Percentiles rank a stretch among this genome's conserved stretches.
Evolutionary conservation across 2,797 vertebrate species (phyloP).

Genomic region (Galagoides demidoff): DNA sequence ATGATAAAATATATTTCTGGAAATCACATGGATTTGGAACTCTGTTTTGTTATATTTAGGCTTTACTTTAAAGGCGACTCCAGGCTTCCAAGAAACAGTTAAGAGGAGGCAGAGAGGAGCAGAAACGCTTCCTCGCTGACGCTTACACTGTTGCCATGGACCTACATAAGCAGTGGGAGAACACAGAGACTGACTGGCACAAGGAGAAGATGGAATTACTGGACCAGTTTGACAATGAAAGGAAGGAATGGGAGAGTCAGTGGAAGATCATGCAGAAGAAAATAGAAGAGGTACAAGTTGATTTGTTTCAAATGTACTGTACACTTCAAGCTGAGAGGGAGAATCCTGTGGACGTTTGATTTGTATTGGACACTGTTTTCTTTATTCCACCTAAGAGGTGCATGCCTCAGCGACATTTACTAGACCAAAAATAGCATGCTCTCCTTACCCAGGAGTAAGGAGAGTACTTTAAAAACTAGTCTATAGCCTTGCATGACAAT

Average conservation of each 20-base stretch:
- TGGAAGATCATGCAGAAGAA: constrained; percentile 97
- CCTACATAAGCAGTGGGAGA: constrained; percentile 91
- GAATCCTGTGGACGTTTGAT: constrained; percentile 17
- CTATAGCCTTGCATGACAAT: constrained; percentile 19
- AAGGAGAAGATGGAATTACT: constrained; percentile 95
- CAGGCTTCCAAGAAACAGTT: constrained; percentile 84
- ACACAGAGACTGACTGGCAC: constrained; percentile 92
- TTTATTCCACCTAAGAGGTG: constrained; percentile 5
- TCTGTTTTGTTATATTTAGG: constrained; percentile 60
- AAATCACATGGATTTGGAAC: constrained; percentile 45
- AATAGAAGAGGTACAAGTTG: constrained; percentile 94
- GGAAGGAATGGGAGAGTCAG: constrained; percentile 97
- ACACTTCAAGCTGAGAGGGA: constrained; percentile 31
- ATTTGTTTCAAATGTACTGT: constrained; percentile 33
- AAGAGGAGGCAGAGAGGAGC: constrained; percentile 88
- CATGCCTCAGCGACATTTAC: constrained; percentile 49
- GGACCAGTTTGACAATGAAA: constrained; percentile 96
- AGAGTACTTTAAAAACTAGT: constrained; percentile 47
- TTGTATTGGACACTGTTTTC: constrained; percentile 29
- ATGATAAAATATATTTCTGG: constrained; percentile 54
- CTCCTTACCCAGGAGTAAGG: constrained; percentile 9
- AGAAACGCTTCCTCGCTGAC: constrained; percentile 89
- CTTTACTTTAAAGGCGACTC: constrained; percentile 79
- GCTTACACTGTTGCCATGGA: constrained; percentile 92
- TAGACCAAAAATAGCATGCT: constrained; percentile 17